Conservation (phyloP, 2,113 vertebrate genomes). For the Eublepharis macularius region DNA sequence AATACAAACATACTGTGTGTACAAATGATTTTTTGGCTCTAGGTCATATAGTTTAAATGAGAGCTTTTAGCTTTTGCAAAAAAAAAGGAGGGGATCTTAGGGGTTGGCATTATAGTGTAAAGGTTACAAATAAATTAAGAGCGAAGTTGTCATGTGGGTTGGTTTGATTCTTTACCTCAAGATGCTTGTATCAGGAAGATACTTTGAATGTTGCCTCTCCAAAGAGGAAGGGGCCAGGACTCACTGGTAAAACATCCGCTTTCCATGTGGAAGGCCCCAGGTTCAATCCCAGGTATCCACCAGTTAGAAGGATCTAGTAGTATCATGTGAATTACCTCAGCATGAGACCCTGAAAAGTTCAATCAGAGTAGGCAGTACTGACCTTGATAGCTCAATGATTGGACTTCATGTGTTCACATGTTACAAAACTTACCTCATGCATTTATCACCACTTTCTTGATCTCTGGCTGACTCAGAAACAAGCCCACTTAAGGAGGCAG, state of each 20-base stretch:
- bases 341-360: too few relatives aligned
- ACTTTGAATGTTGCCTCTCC: constrained; percentile 30
- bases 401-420: not conserved
- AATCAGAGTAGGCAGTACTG: too few relatives aligned
- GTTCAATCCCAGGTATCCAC: too few relatives aligned
- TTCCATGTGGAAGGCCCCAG: too few relatives aligned
- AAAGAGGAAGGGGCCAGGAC: not conserved
- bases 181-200: constrained; percentile 30
- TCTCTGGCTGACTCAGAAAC: constrained; percentile 50
- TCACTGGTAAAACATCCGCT: too few relatives aligned
- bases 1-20: not conserved
- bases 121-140: constrained; percentile 41
- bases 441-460: constrained; percentile 43
- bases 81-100: not conserved
- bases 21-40: not conserved
- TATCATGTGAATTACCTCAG: too few relatives aligned
- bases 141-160: not conserved
- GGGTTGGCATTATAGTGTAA: constrained; percentile 35
- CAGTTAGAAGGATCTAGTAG: too few relatives aligned
- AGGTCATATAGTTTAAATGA: not conserved
- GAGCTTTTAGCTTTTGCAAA: constrained; percentile 32
- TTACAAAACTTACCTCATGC: constrained; percentile 26
- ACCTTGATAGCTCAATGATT: too few relatives aligned
- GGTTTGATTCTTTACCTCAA: constrained; percentile 26
- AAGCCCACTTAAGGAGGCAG: not conserved